Base-by-base conservation (phyloP, 2,113 vertebrate genomes). In the Catharus fuscescens region DNA sequence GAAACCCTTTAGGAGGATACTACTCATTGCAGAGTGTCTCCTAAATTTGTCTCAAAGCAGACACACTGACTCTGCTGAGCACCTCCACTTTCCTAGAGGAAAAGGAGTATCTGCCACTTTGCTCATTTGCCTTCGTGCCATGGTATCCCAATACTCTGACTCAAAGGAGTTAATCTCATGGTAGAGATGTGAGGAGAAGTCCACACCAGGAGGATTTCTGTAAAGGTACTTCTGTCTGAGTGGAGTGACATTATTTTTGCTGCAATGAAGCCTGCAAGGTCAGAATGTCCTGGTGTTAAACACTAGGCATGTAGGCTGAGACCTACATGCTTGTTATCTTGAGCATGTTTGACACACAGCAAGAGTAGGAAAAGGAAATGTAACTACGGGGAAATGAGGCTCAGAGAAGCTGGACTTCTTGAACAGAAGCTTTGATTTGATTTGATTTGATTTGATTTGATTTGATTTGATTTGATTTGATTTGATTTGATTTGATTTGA, bases 101-200 rank as follows among this genome's bases (percentile, higher is more conserved):
- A 85, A 74, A 59, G 10, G 45, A 56, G 3, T 25, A 38, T 42
- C 72, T 88, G 14, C 21, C 2, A 0, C 19, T 93, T 80, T 64
- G 14, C 9, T 64, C 23, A 9, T 74, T 82, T 61, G 25, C 2
- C 15, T 64, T 40, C 0, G 0, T 82, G 20, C 29, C 48, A 2
- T 23, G 20, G 38, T 32, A 34, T 12, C 26, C 7, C 0, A 23
- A 29, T 40, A 42, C 32, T 67, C 31, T 34, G 44, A 42, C 26
- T 45, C 29, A 47, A 62, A 64, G 21, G 21, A 14, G 11, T n/a
- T 64, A 6, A 5, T 47, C 16, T n/a, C 6, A 3, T 10, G 18
- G 40, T 21, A 60, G 56, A 67, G 20, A 12, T 67, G 40, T 1
- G 4, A 94, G 31, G 1, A 85, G 31, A 74, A 60, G 59, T 26